Evolutionary conservation across 2,113 vertebrate genomes (phyloP), one percentile per base, ranked within the genome.

Genomic region (Cebidichthys violaceus): DNA sequence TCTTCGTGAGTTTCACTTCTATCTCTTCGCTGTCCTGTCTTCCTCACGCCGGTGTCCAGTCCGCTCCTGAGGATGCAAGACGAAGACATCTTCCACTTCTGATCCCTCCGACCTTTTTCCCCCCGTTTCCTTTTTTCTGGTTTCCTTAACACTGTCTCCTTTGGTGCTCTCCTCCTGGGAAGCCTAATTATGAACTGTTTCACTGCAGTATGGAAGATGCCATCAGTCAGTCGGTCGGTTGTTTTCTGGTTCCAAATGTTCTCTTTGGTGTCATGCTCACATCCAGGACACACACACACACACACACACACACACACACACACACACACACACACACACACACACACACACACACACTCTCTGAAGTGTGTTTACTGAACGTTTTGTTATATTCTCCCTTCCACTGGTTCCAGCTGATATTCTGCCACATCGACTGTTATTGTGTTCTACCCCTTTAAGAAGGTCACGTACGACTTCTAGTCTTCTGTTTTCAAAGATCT

Each of bases 61-160:
- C 86, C 27, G 57, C 55, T 90, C 90, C 90, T 79, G 86, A 90
- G 83, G 78, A 86, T 84, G 89, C 87, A n/a, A 80, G 87, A 81
- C 65, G 75, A 89, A 81, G 79, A 92, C 62, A 90, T 95, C 94
- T 95, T 95, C 93, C 93, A 88, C 76, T 91, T 82, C 6, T 8
- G 29, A 77, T 45, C 83, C 83, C 59, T 82, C 79, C n/a, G 59
- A 81, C 50, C 43, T 73, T 69, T 81, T 61, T n/a, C n/a, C n/a
- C n/a, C n/a, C 55, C 52, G 22, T 84, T 73, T 84, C 62, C 60
- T 77, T 60, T 77, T 60, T 60, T 78, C 60, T 66, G 27, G 29
- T 62, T 86, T 35, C 35, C 22, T 54, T 31, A 35, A 31, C 10
- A 0, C 31, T 9, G 47, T 41, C 41, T 47, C 41, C 0, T 24